A percentile compares a stretch with the other conserved stretches of the same genome.
These are phyloP conservation scores for Anastrepha obliqua DNA, from an alignment of 1,140 invertebrate genomes.

Conservation along the genomic window DNA sequence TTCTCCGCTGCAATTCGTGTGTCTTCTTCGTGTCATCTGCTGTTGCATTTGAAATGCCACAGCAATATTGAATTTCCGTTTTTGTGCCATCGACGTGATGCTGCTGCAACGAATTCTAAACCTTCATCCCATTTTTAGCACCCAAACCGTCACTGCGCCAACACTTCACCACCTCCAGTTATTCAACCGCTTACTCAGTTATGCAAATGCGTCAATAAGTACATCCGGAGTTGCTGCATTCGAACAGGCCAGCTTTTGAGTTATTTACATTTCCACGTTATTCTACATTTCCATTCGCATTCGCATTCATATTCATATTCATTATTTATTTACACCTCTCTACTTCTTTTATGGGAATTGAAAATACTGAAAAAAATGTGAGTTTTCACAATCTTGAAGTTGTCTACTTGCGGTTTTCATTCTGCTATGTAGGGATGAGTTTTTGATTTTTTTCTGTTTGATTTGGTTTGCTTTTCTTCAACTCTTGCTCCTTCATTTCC, in stretches of 20 bases:
- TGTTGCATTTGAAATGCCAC: no score
- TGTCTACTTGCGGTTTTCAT: neutral
- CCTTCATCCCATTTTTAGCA: no score
- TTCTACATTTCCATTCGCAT: conserved; percentile 1
- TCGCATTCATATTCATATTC: conserved; percentile 13
- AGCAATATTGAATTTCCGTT: no score
- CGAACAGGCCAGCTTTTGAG: neutral
- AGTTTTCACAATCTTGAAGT: neutral
- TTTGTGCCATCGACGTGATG: no score
- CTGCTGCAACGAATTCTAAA: no score
- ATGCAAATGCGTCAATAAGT: conserved; percentile 18
- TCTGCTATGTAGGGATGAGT: neutral
- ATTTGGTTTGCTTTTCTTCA: neutral
- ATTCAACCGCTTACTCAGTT: neutral
- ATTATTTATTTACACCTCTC: conserved; percentile 3
- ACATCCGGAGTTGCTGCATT: neutral
- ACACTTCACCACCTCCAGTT: neutral
- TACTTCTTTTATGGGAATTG: neutral
- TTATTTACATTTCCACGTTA: neutral
- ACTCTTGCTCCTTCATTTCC: neutral
- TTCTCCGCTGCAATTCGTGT: no score
- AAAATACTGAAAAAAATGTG: neutral
- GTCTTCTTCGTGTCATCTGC: no score
- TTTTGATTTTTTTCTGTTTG: neutral
- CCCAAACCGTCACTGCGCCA: no score